Base-by-base conservation (phyloP, 2,113 vertebrate genomes). In the Coptodon rendalli region DNA sequence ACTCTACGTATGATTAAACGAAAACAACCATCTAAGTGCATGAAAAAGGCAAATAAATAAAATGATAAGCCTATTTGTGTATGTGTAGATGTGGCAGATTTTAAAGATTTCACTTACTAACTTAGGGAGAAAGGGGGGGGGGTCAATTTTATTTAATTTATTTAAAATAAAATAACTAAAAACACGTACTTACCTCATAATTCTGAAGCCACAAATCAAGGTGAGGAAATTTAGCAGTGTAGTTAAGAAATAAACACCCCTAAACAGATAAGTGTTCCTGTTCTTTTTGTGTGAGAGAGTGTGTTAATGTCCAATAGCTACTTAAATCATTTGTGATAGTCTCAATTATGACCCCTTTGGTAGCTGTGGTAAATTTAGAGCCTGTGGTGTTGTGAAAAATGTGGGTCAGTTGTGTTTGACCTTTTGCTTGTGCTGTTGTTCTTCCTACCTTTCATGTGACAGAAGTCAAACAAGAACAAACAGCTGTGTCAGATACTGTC, bases 111-210 rank as follows among this genome's bases (percentile, higher is more conserved):
- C 3, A 54, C 86, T 50, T 50, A 53, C 45, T 38, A 43, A 34
- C 13, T 87, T 71, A 76, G 38, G 45, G 45, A 10, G 19, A 5
- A n/a, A 16, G 61, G 79, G 6, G 27, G 13, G 29, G 5, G 29
- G 1, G 61, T 61, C 54, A 45, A 81, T 87, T 61, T 34, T 22
- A 84, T 83, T 80, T 79, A 36, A 80, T 43, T 54, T 56, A 17
- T 76, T 76, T 19, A 31, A 83, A 40, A 29, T 68, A 38, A 22
- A 88, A 73, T 22, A 24, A 83, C 54, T 89, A 57, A 86, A 87
- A 88, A 86, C 34, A 57, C 9, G 83, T 83, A 95, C 94, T 95
- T 95, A 95, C 94, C 95, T 89, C 79, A 38, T 66, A 66, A 89
- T 43, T 76, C 82, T 82, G 84, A 88, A 48, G 86, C 27, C 38